phyloP scores from a whole-genome alignment of 1,140 invertebrate species.

The Drosophila pruinosa region DNA sequence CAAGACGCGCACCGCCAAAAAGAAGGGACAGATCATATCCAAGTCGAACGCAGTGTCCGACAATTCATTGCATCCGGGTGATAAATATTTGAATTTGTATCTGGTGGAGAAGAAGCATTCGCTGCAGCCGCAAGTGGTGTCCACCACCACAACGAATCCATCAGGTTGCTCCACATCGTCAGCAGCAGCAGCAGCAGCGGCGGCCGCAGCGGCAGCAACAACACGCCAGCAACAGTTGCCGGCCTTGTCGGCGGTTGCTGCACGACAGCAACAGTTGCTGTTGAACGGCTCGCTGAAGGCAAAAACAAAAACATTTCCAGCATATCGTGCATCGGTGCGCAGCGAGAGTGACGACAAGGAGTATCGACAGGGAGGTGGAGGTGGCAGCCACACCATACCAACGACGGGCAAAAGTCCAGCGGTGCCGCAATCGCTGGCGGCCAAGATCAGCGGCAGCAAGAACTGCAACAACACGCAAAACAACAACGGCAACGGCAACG shows the following conservation, averaged over 20 bases:
- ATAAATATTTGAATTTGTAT: conserved; percentile 81
- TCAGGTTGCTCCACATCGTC: conserved; percentile 18
- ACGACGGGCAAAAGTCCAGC: conserved; percentile 72
- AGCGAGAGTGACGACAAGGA: conserved; percentile 73
- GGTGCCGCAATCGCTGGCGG: conserved; percentile 77
- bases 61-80: conserved; percentile 80
- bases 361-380: conserved; percentile 10
- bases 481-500: conserved; percentile 51
- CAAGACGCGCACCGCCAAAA: conserved; percentile 72
- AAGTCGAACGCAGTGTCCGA: conserved; percentile 82
- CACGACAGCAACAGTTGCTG: conserved; percentile 68
- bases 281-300: conserved; percentile 74
- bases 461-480: conserved; percentile 75
- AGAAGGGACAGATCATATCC: conserved; percentile 78
- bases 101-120: conserved; percentile 80
- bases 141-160: conserved; percentile 10
- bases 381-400: conserved; percentile 67
- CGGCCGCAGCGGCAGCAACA: not conserved
- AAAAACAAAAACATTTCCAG: conserved; percentile 67
- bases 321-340: conserved; percentile 67
- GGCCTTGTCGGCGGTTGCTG: conserved; percentile 60
- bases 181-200: conserved; percentile 1
- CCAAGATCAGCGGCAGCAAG: conserved; percentile 79
- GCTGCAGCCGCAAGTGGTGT: conserved; percentile 54
- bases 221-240: conserved; percentile 44